Percentiles rank a stretch among this genome's conserved stretches.
Conservation (phyloP, 2,888 invertebrate genomes). For the Lucinisca nassula region DNA sequence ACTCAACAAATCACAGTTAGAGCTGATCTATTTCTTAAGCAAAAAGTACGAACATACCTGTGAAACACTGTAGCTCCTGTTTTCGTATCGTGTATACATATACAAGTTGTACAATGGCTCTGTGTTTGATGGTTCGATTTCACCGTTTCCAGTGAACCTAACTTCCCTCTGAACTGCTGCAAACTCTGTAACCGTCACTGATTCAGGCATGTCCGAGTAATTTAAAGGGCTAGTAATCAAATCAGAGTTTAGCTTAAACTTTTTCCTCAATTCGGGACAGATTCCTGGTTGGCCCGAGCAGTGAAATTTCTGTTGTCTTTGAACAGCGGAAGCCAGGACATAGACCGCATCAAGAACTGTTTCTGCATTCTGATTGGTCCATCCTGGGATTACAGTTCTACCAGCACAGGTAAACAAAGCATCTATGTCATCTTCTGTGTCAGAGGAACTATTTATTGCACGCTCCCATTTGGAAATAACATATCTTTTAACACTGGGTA, state of each 20-base stretch:
- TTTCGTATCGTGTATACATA: background rate
- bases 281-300: slow-evolving; percentile 31
- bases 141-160: slow-evolving; percentile 69
- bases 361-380: slow-evolving; percentile 64
- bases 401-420: slow-evolving; percentile 50
- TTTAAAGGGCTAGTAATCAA: slow-evolving; percentile 64
- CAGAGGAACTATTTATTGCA: background rate
- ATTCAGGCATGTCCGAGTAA: slow-evolving; percentile 59
- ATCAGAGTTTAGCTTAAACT: slow-evolving; percentile 44
- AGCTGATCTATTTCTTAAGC: too few species aligned
- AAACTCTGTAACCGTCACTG: slow-evolving; percentile 70
- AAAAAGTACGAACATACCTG: slow-evolving; percentile 6
- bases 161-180: slow-evolving; percentile 44
- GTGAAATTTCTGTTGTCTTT: slow-evolving; percentile 43
- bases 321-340: slow-evolving; percentile 75
- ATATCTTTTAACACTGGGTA: slow-evolving; percentile 57
- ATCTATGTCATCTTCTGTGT: slow-evolving; percentile 48
- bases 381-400: slow-evolving; percentile 21
- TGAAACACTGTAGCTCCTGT: background rate
- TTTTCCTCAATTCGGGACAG: slow-evolving; percentile 48
- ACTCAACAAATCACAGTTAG: too few species aligned
- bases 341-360: slow-evolving; percentile 78
- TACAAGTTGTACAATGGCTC: slow-evolving; percentile 44
- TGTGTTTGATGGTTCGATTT: slow-evolving; percentile 42
- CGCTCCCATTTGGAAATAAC: slow-evolving; percentile 53